phyloP scores from a whole-genome alignment of 1,140 invertebrate species.

The Mamestra configurata region DNA sequence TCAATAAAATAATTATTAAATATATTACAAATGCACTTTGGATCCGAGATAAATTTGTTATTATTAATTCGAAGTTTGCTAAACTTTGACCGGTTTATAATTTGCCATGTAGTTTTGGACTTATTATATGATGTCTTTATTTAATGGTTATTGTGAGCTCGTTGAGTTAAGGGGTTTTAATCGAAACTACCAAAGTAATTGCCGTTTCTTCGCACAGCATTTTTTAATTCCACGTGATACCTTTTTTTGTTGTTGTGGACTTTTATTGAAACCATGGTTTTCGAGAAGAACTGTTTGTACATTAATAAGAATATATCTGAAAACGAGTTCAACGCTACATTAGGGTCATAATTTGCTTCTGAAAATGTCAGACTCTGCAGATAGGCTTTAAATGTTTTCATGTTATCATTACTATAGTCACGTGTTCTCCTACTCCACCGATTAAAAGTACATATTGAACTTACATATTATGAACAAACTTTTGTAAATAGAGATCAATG shows the following conservation, averaged over 20 bases:
- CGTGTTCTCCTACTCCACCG: too few species aligned
- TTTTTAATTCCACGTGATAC: conserved; percentile 56
- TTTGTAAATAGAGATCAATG: too few species aligned
- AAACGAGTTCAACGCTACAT: conserved; percentile 50
- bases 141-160: not conserved
- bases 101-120: conserved; percentile 19
- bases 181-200: conserved; percentile 34
- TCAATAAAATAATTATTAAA: conserved; percentile 46
- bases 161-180: conserved; percentile 24
- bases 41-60: too few species aligned
- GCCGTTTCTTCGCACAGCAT: conserved; percentile 55
- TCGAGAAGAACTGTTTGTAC: conserved; percentile 59
- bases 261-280: conserved; percentile 32
- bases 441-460: too few species aligned
- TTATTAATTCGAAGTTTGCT: conserved; percentile 1
- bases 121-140: conserved; percentile 18
- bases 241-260: conserved; percentile 46
- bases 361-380: conserved; percentile 45
- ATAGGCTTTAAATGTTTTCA: conserved; percentile 52
- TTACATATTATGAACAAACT: too few species aligned
- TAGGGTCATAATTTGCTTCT: conserved; percentile 48
- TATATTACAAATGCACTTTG: conserved; percentile 30
- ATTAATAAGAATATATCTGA: conserved; percentile 51
- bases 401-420: too few species aligned
- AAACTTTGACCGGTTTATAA: not conserved